phyloP scores from a whole-genome alignment of 2,797 vertebrate species.

The Babyrousa celebensis region DNA sequence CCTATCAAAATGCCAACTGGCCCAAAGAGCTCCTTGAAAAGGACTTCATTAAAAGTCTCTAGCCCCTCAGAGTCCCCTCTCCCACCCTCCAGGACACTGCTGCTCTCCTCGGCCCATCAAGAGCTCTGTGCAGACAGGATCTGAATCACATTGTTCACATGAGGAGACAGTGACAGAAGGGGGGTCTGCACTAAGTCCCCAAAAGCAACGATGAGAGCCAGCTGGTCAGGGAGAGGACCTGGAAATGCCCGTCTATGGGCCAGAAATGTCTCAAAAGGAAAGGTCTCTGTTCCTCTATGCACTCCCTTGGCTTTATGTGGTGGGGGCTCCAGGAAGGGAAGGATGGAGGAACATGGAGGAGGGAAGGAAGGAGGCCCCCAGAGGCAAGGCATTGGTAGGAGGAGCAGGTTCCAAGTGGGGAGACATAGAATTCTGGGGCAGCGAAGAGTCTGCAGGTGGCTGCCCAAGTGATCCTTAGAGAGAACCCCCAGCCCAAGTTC shows the following conservation, averaged over 20 bases:
- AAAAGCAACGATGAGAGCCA: not conserved
- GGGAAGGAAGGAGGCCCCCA: too few relatives aligned
- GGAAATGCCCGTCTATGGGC: fast-evolving
- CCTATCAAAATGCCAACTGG: not conserved
- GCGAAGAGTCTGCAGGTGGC: fast-evolving
- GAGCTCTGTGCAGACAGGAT: not conserved
- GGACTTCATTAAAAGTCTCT: not conserved
- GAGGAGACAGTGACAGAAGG: fast-evolving
- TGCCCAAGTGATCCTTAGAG: not conserved
- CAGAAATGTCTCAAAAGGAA: not conserved
- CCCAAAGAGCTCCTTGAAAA: not conserved
- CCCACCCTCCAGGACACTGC: not conserved
- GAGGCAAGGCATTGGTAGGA: not conserved
- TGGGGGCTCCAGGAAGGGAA: not conserved
- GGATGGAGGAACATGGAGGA: fast-evolving
- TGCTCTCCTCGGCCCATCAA: not conserved
- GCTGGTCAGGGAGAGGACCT: not conserved
- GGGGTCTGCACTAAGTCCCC: not conserved
- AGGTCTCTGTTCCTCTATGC: not conserved
- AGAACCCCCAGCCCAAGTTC: not conserved
- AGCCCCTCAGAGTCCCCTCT: not conserved
- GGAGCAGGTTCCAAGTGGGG: not conserved
- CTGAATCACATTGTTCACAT: not conserved
- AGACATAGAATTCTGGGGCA: not conserved
- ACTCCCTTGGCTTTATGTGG: fast-evolving